A percentile compares a stretch with the other conserved stretches of the same genome.
Conservation (phyloP, 2,113 vertebrate genomes). For the Herpetotheres cachinnans region DNA sequence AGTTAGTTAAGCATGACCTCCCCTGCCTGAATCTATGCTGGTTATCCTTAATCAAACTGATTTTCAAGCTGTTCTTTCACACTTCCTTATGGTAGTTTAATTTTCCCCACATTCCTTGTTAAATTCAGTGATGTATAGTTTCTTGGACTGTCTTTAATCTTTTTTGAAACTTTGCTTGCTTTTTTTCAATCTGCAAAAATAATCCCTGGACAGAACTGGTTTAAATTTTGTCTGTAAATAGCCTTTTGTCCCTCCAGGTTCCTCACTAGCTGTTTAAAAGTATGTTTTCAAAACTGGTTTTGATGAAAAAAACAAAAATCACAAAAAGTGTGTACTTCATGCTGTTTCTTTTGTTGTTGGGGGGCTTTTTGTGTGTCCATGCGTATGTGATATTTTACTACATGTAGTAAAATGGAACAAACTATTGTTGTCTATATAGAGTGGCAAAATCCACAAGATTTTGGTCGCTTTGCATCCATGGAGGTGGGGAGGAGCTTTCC, state of each 20-base stretch:
- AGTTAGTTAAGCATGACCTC: constrained; percentile 33
- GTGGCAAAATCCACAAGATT: not conserved
- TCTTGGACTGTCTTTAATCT: not conserved
- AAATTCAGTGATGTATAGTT: not conserved
- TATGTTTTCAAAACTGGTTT: not conserved
- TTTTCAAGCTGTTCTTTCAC: constrained; percentile 59
- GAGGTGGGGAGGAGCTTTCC: not conserved
- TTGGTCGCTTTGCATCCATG: not conserved
- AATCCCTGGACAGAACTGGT: not conserved
- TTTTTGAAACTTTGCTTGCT: not conserved
- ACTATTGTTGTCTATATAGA: not conserved
- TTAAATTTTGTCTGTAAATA: not conserved
- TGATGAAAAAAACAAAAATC: not conserved
- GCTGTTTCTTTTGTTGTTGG: not conserved
- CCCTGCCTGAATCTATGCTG: constrained; percentile 9
- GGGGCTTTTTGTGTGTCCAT: rapidly evolving
- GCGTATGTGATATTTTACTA: not conserved
- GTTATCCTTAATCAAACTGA: constrained; percentile 54
- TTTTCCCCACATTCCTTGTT: not conserved
- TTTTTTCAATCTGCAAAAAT: not conserved
- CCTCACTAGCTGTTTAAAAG: not conserved
- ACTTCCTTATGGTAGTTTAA: constrained; percentile 8
- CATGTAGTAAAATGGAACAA: not conserved
- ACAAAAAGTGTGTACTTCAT: not conserved
- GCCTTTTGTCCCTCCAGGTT: not conserved